These are phyloP conservation scores for Ostrea denselamellosa DNA, from an alignment of 1,140 invertebrate genomes.

Conservation along the genomic window DNA sequence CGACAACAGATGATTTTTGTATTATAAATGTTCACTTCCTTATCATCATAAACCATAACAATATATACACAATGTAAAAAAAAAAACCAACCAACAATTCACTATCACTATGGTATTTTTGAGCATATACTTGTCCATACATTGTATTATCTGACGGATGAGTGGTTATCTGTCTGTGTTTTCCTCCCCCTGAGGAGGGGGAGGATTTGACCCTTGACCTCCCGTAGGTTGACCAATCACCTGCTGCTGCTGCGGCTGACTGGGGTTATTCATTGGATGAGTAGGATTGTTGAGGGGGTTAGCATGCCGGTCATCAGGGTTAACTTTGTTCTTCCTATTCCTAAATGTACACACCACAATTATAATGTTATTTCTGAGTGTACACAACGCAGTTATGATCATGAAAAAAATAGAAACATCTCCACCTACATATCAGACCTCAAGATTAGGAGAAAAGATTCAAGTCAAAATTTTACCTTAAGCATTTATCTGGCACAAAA, in stretches of 20 bases:
- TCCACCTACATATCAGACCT: too few species aligned
- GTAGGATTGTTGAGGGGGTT: background rate
- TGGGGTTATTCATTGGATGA: background rate
- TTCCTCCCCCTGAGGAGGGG: background rate
- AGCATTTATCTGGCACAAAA: too few species aligned
- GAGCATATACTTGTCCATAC: background rate
- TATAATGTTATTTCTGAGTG: background rate
- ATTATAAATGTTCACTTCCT: too few species aligned
- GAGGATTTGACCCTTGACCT: background rate
- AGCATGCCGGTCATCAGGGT: background rate
- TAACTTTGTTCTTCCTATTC: conserved; percentile 11
- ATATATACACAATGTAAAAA: too few species aligned
- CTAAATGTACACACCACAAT: background rate
- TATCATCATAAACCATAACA: background rate
- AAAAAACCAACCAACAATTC: too few species aligned
- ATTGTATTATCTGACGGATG: background rate
- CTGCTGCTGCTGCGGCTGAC: background rate
- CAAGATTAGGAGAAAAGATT: too few species aligned
- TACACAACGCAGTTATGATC: too few species aligned
- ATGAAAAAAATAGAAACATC: too few species aligned
- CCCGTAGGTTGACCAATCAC: background rate
- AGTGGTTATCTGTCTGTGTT: background rate
- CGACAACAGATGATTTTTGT: background rate
- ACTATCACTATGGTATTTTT: background rate
- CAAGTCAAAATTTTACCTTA: too few species aligned